Evolutionary conservation across 1,140 invertebrate species (phyloP), one percentile per base, ranked within the genome.

Genomic region (Drosophila parabipectinata): DNA sequence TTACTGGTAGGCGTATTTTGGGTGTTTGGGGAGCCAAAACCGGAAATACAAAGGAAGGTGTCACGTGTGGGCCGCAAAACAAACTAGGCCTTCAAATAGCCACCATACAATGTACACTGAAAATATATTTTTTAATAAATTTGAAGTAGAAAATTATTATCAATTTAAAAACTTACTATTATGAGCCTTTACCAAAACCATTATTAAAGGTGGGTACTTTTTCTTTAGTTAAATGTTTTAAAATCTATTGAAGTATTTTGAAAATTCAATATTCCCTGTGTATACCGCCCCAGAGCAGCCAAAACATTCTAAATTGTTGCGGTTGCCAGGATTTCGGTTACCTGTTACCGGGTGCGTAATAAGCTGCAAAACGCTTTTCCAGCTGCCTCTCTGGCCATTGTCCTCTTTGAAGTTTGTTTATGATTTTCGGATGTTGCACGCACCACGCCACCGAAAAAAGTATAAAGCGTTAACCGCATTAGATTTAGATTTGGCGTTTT

Each of bases 401-500:
- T 85, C 56, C 81, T 69, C 58, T 79, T 87, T 87, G 83, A 87
- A 87, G 83, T 90, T 90, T 91, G 88, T 91, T 91, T 91, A 91
- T 91, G 89, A 83, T 88, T 85, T 90, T 90, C 89, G 89, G 89
- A 91, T 90, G 89, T 84, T 61, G 62, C 8, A 53, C 15, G 66
- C 66, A 69, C 66, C 52, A 50, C 68, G 41, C 39, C 47, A 26
- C 9, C 47, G 34, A 34, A 34, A 34, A 34, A 34, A 12, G 34
- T 37, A 37, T n/a, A 64, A 68, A 51, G 28, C 66, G 62, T 54
- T 68, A 67, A 55, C 48, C 48, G 50, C 48, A 67, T 88, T 82
- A 87, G 83, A 87, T 88, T 87, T 68, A 67, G 66, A 67, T 67
- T 69, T 69, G 39, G 39, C 62, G 32, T 7, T 14, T 79, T 81